Evolutionary conservation across 1,140 invertebrate species (phyloP).

Genomic region (Caerostris darwini): DNA sequence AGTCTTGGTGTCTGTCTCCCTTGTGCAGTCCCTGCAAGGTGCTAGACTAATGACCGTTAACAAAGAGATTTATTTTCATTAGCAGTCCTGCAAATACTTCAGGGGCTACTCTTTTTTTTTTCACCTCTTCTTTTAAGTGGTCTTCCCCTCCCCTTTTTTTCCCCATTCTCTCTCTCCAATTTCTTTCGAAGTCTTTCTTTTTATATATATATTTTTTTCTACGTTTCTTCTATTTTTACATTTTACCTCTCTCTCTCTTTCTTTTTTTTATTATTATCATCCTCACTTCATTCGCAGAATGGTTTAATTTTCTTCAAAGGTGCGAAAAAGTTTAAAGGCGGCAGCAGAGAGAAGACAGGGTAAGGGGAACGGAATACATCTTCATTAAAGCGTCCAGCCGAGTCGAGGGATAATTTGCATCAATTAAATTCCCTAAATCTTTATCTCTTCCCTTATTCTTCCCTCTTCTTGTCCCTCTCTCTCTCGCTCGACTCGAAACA

Average conservation of each 20-base stretch:
- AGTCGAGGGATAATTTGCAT: conserved; percentile 74
- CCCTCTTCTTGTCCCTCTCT: not conserved
- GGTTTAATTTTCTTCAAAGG: conserved; percentile 72
- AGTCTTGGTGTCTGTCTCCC: conserved; percentile 73
- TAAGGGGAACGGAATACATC: conserved; percentile 70
- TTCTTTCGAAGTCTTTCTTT: conserved; percentile 29
- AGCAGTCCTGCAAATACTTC: conserved; percentile 71
- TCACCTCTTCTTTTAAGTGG: conserved; percentile 56
- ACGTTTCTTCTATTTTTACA: not conserved
- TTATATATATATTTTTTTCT: not conserved
- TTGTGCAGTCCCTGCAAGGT: conserved; percentile 40
- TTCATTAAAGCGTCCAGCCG: conserved; percentile 71
- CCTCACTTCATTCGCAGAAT: conserved; percentile 34
- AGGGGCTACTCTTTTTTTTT: conserved; percentile 16
- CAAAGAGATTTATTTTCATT: conserved; percentile 78
- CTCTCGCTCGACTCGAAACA: conserved; percentile 21
- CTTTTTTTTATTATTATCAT: conserved; percentile 22
- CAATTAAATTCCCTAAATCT: conserved; percentile 74
- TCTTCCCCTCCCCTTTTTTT: conserved; percentile 25
- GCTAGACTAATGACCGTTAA: conserved; percentile 75
- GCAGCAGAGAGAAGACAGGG: not conserved
- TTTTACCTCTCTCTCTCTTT: not conserved
- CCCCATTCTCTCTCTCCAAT: conserved; percentile 6
- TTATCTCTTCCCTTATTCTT: not conserved
- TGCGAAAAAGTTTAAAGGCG: conserved; percentile 35